These are phyloP conservation scores for Orthonyx spaldingii DNA, from an alignment of 2,113 vertebrate species.

Conservation along the genomic window DNA sequence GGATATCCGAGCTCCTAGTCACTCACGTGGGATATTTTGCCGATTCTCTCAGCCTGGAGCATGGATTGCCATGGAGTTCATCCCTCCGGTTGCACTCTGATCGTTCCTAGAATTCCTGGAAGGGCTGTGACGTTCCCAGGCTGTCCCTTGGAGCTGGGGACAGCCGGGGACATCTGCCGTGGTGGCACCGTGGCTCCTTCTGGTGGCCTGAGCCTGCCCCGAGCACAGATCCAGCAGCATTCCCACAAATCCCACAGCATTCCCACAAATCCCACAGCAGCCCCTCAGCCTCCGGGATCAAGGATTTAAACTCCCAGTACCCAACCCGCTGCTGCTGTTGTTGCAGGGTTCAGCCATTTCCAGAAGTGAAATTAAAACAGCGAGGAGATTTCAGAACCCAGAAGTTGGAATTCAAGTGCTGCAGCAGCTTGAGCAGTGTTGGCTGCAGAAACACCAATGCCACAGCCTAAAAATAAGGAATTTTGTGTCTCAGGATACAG, in stretches of 20 bases:
- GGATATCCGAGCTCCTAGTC: accelerated
- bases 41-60: accelerated
- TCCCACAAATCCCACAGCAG: accelerated
- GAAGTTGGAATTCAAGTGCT: background rate
- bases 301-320: accelerated
- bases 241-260: accelerated
- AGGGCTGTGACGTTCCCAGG: background rate
- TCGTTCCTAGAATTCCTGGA: accelerated
- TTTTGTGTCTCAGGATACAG: background rate
- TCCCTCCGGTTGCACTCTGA: accelerated
- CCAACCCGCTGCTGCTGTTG: background rate
- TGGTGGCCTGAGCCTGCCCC: background rate
- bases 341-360: background rate
- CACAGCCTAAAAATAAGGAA: background rate
- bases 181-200: background rate
- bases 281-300: background rate
- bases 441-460: background rate
- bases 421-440: background rate
- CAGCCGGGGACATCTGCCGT: background rate
- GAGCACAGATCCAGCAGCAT: accelerated
- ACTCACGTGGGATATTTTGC: accelerated
- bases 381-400: background rate
- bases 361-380: background rate
- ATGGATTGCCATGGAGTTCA: accelerated
- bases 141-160: background rate